Base-by-base conservation (phyloP, 1,140 invertebrate genomes). In the Cephus cinctus region DNA sequence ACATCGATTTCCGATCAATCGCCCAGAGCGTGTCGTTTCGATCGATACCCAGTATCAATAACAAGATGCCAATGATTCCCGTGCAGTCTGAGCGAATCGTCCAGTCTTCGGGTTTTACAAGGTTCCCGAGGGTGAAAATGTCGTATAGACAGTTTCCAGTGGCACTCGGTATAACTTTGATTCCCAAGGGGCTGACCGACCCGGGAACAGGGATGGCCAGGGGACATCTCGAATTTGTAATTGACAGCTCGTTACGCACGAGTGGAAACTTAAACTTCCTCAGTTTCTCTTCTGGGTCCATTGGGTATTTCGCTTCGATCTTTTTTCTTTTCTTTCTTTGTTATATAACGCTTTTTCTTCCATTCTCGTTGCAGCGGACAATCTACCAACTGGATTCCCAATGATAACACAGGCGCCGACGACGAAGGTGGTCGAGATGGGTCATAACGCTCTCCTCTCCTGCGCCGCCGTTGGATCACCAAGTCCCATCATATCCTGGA, bases 401-500 rank as follows among this genome's bases (percentile, higher is more conserved):
- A 80, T 83, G 61, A 95, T 98, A 63, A 86, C 85, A 14, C 85
- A 88, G 55, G 75, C 87, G 52, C 92, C 94, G 1, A 81, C 81
- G 21, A 88, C 85, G 12, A 89, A 94, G 78, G 94, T 96, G 35
- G 94, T 98, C 21, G 96, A 99, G 78, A 92, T 93, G 57, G 94
- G 92, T n/a, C 90, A 93, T 72, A 91, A 86, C 16, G 88, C 94
- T 0, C 81, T 92, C 4, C 83, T 98, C 47, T 83, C 86, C 12
- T 98, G 96, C 75, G 81, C 87, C 43, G 94, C 93, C 11, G 82
- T 82, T 14, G 96, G 95, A 23, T 88, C 83, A 61, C 94, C 94
- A 3, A 67, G 85, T 5, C 93, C 94, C 1, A 86, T 81, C 63
- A 90, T 98, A 51, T 85, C 87, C 39, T 99, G 96, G 96, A 82